Evolutionary conservation across 2,797 vertebrate genomes (phyloP), one percentile per base, ranked within the genome.

Genomic region (Octomys mimax): DNA sequence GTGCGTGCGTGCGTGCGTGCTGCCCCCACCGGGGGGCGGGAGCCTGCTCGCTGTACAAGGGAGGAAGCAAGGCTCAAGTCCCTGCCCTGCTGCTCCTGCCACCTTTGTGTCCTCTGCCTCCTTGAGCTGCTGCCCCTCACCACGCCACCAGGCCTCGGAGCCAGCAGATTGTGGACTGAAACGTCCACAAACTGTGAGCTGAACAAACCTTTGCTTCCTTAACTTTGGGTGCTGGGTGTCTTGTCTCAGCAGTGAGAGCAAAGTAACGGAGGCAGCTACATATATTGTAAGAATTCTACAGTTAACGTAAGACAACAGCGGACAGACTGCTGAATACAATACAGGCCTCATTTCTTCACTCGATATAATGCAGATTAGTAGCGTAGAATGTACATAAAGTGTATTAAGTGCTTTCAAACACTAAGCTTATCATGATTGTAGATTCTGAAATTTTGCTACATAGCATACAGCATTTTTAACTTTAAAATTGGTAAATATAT

Each of bases 401-500:
- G 16, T 33, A 66, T 21, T 31, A 31, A 89, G 77, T 54, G 22
- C 82, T 80, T 93, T 57, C 3, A 79, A n/a, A 88, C 36, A 78
- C 5, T 70, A 64, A 33, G 9, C 3, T 87, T 75, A 54, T 57
- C 33, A 36, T n/a, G 13, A 3, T 71, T 93, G 90, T 81, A 77
- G 5, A 83, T 62, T 59, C 18, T 62, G 19, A 91, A 6, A 92
- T 79, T 91, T 94, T 91, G 14, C 39, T 90, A 42, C 16, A 54
- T 1, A 70, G 24, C 36, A 83, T 33, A 89, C 70, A 89, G 39
- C 5, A 77, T 89, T 93, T 95, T 91, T 79, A 92, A 33, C 57
- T 54, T 95, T 84, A 95, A 95, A 82, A 3, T 83, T 86, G 18
- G 39, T 77, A 96, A 92, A 52, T 71, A 87, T 68, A 57, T 73